A percentile compares a stretch with the other conserved stretches of the same genome.
phyloP scores from a whole-genome alignment of 2,113 vertebrate species.

The Emydura subglobosa region DNA sequence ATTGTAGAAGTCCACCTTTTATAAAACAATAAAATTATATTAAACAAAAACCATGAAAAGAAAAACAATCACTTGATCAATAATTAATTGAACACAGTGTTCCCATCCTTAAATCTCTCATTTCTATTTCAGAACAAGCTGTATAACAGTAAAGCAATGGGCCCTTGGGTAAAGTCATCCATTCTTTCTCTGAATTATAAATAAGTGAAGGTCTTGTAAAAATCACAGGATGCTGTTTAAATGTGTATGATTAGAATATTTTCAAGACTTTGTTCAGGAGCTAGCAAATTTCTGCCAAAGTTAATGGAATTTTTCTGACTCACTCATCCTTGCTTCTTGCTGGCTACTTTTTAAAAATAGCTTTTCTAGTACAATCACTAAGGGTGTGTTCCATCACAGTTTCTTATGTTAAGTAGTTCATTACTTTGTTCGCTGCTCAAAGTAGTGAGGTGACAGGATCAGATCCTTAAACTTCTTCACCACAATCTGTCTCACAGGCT shows the following conservation, averaged over 20 bases:
- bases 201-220: background rate
- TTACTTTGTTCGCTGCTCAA: background rate
- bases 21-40: background rate
- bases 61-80: background rate
- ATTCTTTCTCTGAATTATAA: background rate
- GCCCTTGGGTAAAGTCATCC: accelerated
- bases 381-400: background rate
- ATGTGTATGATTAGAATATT: background rate
- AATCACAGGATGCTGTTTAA: background rate
- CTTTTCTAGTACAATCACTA: background rate
- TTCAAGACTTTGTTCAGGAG: background rate
- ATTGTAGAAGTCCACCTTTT: background rate
- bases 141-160: accelerated
- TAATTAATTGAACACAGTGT: background rate
- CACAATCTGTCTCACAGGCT: background rate
- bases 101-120: background rate
- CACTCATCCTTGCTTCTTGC: background rate
- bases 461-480: background rate
- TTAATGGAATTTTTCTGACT: background rate
- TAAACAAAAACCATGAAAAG: background rate
- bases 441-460: background rate
- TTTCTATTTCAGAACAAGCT: background rate
- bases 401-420: background rate
- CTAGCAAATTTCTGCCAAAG: background rate
- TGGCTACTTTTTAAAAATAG: background rate